Conservation (phyloP, 2,888 invertebrate genomes). For the Lasius fuliginosus region DNA sequence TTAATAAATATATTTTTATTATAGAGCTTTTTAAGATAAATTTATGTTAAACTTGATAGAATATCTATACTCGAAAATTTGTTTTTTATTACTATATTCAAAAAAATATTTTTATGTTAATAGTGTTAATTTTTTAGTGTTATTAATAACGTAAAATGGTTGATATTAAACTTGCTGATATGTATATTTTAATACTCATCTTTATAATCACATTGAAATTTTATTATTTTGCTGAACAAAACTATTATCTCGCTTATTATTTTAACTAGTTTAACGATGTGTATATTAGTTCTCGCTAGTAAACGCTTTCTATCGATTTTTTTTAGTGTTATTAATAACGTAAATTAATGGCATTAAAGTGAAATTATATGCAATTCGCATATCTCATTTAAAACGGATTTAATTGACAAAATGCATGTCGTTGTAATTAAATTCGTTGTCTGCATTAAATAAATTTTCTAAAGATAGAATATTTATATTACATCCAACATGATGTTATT, state of each 20-base stretch:
- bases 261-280: not conserved
- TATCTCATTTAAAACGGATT: constrained; percentile 19
- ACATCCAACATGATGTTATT: not conserved
- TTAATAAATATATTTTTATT: too few species aligned
- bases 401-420: constrained; percentile 20
- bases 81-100: too few species aligned
- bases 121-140: too few species aligned
- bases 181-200: too few species aligned
- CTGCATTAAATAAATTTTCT: constrained; percentile 19
- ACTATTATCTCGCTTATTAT: not conserved
- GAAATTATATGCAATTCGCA: not conserved
- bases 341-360: constrained; percentile 34
- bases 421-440: constrained; percentile 23
- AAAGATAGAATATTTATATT: constrained; percentile 27
- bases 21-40: too few species aligned
- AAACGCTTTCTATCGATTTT: not conserved
- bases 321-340: not conserved
- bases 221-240: not conserved
- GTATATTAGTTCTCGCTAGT: not conserved
- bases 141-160: not conserved
- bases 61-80: too few species aligned
- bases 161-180: constrained; percentile 1
- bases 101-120: too few species aligned
- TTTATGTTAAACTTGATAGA: too few species aligned
- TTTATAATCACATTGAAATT: constrained; percentile 6